Conservation (phyloP, 2,888 invertebrate species). For the Lepidonotus clava region DNA sequence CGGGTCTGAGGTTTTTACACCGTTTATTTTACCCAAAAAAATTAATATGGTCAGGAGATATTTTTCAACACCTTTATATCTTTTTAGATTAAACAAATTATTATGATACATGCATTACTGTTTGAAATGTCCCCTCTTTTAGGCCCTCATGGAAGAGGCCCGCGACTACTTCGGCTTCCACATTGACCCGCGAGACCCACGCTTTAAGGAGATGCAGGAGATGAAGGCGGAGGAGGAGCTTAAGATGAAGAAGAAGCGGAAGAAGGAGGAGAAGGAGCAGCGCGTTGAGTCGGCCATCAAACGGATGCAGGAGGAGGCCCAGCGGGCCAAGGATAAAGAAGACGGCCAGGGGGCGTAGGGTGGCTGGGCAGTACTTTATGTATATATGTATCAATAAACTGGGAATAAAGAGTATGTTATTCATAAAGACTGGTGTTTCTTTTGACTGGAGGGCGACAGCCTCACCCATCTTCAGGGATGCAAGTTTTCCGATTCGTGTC, state of each 20-base stretch:
- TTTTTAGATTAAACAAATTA: too few relatives aligned
- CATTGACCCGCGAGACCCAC: constrained; percentile 64
- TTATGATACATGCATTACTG: too few relatives aligned
- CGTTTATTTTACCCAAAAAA: too few relatives aligned
- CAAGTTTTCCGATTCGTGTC: too few relatives aligned
- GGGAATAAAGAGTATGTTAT: too few relatives aligned
- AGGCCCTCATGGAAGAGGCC: constrained; percentile 65
- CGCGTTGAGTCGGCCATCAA: neutral
- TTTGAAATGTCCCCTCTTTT: neutral
- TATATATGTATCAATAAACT: too few relatives aligned
- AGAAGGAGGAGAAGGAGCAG: constrained; percentile 62
- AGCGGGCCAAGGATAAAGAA: neutral
- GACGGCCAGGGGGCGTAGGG: neutral
- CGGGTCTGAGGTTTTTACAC: too few relatives aligned
- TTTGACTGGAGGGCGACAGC: too few relatives aligned
- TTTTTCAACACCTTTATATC: too few relatives aligned
- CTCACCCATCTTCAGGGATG: too few relatives aligned
- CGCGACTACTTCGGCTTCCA: constrained; percentile 67
- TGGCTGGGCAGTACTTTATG: neutral
- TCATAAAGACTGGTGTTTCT: too few relatives aligned
- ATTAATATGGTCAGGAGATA: too few relatives aligned
- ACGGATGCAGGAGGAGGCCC: neutral
- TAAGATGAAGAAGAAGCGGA: constrained; percentile 60
- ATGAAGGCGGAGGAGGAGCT: constrained; percentile 66
- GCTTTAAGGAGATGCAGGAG: constrained; percentile 66